These are phyloP conservation scores for Nebria ingens DNA, from an alignment of 1,140 invertebrate species.

Conservation along the genomic window DNA sequence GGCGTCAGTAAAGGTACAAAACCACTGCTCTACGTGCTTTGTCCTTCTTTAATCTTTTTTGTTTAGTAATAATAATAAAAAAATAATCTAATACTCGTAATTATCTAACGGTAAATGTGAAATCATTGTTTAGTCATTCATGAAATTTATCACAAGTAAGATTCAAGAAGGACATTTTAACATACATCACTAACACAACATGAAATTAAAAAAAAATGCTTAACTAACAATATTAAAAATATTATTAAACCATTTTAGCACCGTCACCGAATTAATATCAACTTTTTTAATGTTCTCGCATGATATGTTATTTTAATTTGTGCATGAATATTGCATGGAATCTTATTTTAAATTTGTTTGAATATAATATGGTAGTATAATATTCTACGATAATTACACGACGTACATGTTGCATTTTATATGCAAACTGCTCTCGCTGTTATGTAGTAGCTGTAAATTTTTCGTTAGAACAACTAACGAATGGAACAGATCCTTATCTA, in stretches of 20 bases:
- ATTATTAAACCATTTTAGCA: slow-evolving; percentile 1
- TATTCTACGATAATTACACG: too few species aligned
- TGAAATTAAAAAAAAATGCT: neutral
- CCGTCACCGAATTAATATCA: neutral
- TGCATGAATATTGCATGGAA: slow-evolving; percentile 5
- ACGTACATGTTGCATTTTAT: too few species aligned
- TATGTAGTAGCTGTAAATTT: too few species aligned
- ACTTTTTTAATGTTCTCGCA: too few species aligned
- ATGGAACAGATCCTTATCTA: too few species aligned
- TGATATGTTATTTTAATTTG: neutral
- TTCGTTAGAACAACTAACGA: too few species aligned
- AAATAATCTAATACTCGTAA: too few species aligned
- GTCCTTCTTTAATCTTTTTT: slow-evolving; percentile 10
- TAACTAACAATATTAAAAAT: slow-evolving; percentile 3
- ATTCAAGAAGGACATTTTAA: neutral
- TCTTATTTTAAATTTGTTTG: too few species aligned
- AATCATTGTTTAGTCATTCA: slow-evolving; percentile 1
- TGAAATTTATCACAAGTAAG: slow-evolving; percentile 5
- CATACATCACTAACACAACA: neutral
- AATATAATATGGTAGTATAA: too few species aligned
- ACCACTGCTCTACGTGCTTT: neutral
- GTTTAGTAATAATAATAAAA: too few species aligned
- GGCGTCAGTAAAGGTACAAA: slow-evolving; percentile 54
- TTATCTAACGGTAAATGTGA: too few species aligned
- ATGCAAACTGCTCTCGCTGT: too few species aligned